Evolutionary conservation across 2,888 invertebrate genomes (phyloP).

Genomic region (Meiosimyza decipiens): DNA sequence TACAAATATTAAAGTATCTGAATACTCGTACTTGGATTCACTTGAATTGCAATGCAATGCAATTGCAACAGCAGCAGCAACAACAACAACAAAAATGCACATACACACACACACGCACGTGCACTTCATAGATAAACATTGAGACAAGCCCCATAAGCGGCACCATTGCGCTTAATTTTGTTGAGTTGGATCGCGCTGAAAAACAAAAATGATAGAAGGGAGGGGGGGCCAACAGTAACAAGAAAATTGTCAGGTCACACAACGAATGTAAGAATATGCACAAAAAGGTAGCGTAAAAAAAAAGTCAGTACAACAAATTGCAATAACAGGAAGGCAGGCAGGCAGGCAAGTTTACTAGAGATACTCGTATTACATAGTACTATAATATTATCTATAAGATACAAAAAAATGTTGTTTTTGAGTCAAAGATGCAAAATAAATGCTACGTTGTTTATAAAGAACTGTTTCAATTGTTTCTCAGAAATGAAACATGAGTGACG

Average conservation of each 20-base stretch:
- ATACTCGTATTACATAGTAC: too few species aligned
- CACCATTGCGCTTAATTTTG: too few species aligned
- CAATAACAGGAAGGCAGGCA: background rate
- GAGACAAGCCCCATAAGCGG: conserved; percentile 15
- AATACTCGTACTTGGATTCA: background rate
- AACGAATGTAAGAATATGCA: conserved; percentile 17
- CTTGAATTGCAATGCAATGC: background rate
- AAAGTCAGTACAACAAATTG: background rate
- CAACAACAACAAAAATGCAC: background rate
- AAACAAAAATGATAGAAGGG: background rate
- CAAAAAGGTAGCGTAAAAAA: background rate
- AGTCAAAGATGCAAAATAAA: too few species aligned
- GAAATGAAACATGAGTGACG: too few species aligned
- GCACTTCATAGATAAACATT: conserved; percentile 1
- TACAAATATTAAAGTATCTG: background rate
- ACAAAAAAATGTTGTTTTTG: too few species aligned
- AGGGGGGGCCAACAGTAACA: background rate
- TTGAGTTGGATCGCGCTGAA: background rate
- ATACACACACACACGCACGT: background rate
- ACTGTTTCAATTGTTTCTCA: too few species aligned
- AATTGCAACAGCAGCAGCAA: conserved; percentile 1
- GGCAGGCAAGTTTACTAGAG: background rate
- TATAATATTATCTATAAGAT: too few species aligned
- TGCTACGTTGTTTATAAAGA: too few species aligned
- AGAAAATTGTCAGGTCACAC: conserved; percentile 35